Base-by-base conservation (phyloP, 2,888 invertebrate genomes). In the Himalopsyche tibetana region DNA sequence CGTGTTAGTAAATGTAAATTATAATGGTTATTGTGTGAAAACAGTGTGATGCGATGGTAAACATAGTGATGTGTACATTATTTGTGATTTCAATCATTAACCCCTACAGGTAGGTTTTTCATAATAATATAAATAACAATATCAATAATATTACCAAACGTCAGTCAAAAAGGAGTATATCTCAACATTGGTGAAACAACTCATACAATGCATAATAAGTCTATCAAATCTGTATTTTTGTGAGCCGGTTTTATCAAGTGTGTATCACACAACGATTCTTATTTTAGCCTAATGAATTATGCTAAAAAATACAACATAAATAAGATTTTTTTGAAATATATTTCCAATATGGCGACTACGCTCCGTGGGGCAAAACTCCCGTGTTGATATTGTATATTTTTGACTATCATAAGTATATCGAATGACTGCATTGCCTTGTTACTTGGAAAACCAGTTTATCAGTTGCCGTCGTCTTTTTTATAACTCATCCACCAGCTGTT, bases 311-410 rank as follows among this genome's bases (percentile, higher is more conserved):
- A 12, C 8, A 80, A 80, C 56, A 63, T 83, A 85, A 85, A 85
- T 83, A 82, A 55, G 51, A 38, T 82, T 83, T 63, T 28, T 83
- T 85, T 85, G 79, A 80, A 85, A 85, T 80, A 42, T 86, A 74
- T 69, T 19, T 81, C 79, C 85, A 86, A 86, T 83, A 86, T 86
- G 86, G 86, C 86, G 86, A 81, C 86, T 42, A 83, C 40, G 51
- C 83, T 86, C 69, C 36, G 86, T 79, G 83, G 86, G 85, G 85
- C 79, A 74, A 83, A 56, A 83, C 28, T 82, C 79, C 51, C 42
- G 15, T 80, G 80, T 80, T 80, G 80, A 45, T 74, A 74, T 74
- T 74, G 74, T 36, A 40, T 79, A 85, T 85, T 85, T 85, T 85
- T 85, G 85, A 83, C 83, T 80, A 55, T 55, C 56, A 15, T 12